phyloP scores from a whole-genome alignment of 2,888 invertebrate genomes.

The Elgonia sp. region DNA sequence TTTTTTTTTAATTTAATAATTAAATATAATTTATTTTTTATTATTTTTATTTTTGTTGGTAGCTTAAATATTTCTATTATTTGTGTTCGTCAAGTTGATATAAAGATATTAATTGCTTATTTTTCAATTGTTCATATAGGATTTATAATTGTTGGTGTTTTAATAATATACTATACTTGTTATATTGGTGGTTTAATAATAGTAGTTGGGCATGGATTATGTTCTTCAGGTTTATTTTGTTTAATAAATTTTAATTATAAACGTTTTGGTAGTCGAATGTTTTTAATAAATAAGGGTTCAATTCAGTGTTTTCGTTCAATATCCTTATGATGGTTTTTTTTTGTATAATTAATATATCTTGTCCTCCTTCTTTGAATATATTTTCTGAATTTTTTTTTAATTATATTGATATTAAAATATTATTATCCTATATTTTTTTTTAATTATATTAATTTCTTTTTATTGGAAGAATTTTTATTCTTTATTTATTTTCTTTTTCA shows the following conservation, averaged over 20 bases:
- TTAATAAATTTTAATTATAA: constrained; percentile 90
- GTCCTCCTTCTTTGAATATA: constrained; percentile 91
- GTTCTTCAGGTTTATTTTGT: constrained; percentile 91
- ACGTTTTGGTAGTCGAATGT: constrained; percentile 89
- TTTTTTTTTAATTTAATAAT: constrained; percentile 86
- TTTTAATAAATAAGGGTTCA: constrained; percentile 90
- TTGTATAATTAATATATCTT: constrained; percentile 89
- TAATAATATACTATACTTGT: constrained; percentile 85
- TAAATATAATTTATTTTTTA: constrained; percentile 87
- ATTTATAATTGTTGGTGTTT: constrained; percentile 88
- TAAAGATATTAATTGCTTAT: constrained; percentile 92
- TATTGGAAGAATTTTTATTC: constrained; percentile 90
- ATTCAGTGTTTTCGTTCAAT: constrained; percentile 89
- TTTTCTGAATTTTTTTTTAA: constrained; percentile 90
- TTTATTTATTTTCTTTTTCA: constrained; percentile 89
- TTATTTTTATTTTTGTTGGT: constrained; percentile 88
- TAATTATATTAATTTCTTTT: constrained; percentile 88
- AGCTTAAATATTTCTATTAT: constrained; percentile 89
- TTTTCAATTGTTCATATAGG: constrained; percentile 92
- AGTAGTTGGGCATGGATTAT: constrained; percentile 90
- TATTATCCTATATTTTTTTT: constrained; percentile 88
- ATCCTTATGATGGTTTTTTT: constrained; percentile 91
- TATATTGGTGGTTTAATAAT: constrained; percentile 88
- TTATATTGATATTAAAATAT: constrained; percentile 86
- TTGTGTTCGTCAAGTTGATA: constrained; percentile 91